phyloP scores from a whole-genome alignment of 2,888 invertebrate genomes.

The Spilarctia lutea region DNA sequence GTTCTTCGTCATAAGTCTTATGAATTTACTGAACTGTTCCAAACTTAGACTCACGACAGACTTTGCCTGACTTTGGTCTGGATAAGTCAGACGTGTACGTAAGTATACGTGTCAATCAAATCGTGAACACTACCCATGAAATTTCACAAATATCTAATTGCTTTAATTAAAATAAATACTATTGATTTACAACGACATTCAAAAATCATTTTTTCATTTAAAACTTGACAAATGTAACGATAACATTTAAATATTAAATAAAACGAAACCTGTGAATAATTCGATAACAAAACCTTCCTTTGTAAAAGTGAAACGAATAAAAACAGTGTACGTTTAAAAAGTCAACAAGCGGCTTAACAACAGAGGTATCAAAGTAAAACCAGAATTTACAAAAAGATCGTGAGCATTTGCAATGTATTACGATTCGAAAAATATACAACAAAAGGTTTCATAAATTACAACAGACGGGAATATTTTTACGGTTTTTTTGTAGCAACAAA shows the following conservation, averaged over 20 bases:
- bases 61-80: no score
- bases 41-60: no score
- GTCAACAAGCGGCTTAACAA: conserved; percentile 44
- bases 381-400: conserved; percentile 51
- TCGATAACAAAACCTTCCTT: conserved; percentile 17
- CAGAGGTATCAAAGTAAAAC: conserved; percentile 45
- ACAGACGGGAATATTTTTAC: conserved; percentile 13
- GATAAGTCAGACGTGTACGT: no score
- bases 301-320: conserved; percentile 26
- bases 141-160: no score
- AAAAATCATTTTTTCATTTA: not conserved
- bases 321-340: conserved; percentile 38
- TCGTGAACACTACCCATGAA: no score
- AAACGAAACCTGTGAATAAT: conserved; percentile 27
- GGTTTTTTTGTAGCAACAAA: not conserved
- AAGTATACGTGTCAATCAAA: no score
- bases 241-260: conserved; percentile 12
- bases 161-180: no score
- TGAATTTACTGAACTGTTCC: no score
- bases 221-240: conserved; percentile 3
- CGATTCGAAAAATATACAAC: conserved; percentile 28
- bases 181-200: not conserved
- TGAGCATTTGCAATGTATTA: conserved; percentile 29
- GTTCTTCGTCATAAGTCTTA: no score
- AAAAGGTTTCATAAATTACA: conserved; percentile 42